Percentiles rank a stretch among this genome's conserved stretches.
phyloP scores from a whole-genome alignment of 2,113 vertebrate genomes.

The Phalacrocorax brasilianus region DNA sequence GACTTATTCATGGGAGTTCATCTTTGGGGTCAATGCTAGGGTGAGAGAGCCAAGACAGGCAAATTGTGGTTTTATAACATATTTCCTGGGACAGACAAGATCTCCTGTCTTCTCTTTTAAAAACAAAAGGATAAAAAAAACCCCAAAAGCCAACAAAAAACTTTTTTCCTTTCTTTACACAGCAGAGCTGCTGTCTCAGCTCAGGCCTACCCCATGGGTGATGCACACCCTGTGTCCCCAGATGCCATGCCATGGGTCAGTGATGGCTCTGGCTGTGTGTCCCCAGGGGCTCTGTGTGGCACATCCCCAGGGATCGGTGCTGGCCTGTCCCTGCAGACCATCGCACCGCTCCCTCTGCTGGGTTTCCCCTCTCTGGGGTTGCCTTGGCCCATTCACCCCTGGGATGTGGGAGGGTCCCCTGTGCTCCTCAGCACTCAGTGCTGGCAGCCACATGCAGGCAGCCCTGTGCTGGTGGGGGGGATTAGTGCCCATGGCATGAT shows the following conservation, averaged over 20 bases:
- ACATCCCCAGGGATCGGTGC: not conserved
- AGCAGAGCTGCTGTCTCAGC: not conserved
- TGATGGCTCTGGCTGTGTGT: not conserved
- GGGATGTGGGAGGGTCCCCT: accelerated
- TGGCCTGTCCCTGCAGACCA: accelerated
- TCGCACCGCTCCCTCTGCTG: not conserved
- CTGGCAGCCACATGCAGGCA: not conserved
- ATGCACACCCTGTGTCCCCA: accelerated
- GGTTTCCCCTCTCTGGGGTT: not conserved
- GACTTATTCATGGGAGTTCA: slow-evolving; percentile 56
- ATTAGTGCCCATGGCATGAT: not conserved
- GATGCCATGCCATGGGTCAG: accelerated
- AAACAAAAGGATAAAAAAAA: not conserved
- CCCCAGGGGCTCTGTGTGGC: not conserved
- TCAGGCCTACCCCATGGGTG: not conserved
- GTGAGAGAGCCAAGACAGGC: slow-evolving; percentile 37
- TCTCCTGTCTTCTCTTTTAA: not conserved
- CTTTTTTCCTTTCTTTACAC: not conserved
- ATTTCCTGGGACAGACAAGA: slow-evolving; percentile 26
- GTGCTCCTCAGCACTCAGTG: not conserved
- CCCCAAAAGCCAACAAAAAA: not conserved
- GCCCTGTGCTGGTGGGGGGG: not conserved
- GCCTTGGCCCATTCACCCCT: accelerated
- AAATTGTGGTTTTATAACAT: slow-evolving; percentile 39
- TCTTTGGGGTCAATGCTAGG: slow-evolving; percentile 41